Percentiles rank a stretch among this genome's conserved stretches.
These are phyloP conservation scores for Lasioglossum vierecki DNA, from an alignment of 2,888 invertebrate genomes.

Conservation along the genomic window DNA sequence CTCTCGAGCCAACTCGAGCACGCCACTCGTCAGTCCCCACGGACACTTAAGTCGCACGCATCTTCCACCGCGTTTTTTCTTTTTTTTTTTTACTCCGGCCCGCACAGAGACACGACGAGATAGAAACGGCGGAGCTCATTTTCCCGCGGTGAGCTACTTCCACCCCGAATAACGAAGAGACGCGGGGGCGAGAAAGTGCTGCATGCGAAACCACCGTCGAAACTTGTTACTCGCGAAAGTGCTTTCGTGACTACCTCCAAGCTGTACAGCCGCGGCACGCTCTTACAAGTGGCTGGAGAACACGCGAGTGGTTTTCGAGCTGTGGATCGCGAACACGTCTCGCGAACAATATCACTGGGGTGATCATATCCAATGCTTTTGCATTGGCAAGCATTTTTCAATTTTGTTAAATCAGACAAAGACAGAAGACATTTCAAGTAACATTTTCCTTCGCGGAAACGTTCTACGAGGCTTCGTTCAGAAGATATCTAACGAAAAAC, in stretches of 20 bases:
- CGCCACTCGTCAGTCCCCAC: neutral
- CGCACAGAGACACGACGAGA: neutral
- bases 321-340: slow-evolving; percentile 45
- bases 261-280: slow-evolving; percentile 53
- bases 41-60: neutral
- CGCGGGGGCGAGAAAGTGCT: slow-evolving; percentile 40
- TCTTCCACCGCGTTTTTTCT: neutral
- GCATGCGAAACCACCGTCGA: slow-evolving; percentile 65
- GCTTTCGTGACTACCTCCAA: slow-evolving; percentile 70
- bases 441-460: too few species aligned
- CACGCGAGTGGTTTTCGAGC: slow-evolving; percentile 61
- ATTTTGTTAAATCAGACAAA: too few species aligned
- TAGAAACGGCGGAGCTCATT: slow-evolving; percentile 36
- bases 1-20: slow-evolving; percentile 27
- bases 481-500: too few species aligned
- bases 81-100: too few species aligned
- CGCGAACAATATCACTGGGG: slow-evolving; percentile 36
- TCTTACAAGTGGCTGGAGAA: slow-evolving; percentile 64
- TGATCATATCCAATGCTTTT: slow-evolving; percentile 12
- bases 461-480: too few species aligned
- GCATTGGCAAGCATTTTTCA: too few species aligned
- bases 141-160: slow-evolving; percentile 34
- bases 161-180: slow-evolving; percentile 20
- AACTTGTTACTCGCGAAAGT: slow-evolving; percentile 69
- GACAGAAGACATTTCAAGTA: too few species aligned